These are phyloP conservation scores for Mellilla xanthometata DNA, from an alignment of 2,888 invertebrate genomes.

Conservation along the genomic window DNA sequence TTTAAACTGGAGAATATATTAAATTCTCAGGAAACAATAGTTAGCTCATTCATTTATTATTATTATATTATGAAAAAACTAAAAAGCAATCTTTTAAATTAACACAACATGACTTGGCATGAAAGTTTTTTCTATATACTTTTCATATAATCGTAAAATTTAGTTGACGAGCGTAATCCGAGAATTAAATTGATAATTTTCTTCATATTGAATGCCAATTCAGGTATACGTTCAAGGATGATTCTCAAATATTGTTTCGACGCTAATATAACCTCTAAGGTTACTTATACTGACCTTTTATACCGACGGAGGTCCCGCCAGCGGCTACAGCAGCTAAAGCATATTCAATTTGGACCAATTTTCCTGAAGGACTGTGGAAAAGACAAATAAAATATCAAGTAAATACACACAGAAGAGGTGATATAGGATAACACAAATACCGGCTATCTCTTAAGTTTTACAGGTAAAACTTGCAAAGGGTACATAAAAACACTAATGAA, in stretches of 20 bases:
- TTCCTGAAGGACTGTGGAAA: slow-evolving; percentile 96
- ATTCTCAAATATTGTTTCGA: slow-evolving; percentile 8
- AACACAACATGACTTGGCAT: too few relatives aligned
- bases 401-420: slow-evolving; percentile 24
- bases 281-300: slow-evolving; percentile 87
- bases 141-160: too few relatives aligned
- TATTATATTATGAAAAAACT: too few relatives aligned
- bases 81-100: too few relatives aligned
- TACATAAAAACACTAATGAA: background rate
- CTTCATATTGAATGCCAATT: too few relatives aligned
- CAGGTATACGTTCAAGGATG: background rate
- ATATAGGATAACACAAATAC: slow-evolving; percentile 16
- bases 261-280: slow-evolving; percentile 45
- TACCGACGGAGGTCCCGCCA: slow-evolving; percentile 99
- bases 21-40: too few relatives aligned
- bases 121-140: too few relatives aligned
- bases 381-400: slow-evolving; percentile 33
- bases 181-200: too few relatives aligned
- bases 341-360: slow-evolving; percentile 99
- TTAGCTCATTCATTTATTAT: too few relatives aligned
- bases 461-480: background rate
- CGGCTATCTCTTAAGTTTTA: slow-evolving; percentile 2
- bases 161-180: too few relatives aligned
- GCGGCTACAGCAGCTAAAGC: slow-evolving; percentile 99
- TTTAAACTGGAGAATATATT: too few relatives aligned